These are phyloP conservation scores for Dione vanillae DNA, from an alignment of 2,888 invertebrate genomes.

Conservation along the genomic window DNA sequence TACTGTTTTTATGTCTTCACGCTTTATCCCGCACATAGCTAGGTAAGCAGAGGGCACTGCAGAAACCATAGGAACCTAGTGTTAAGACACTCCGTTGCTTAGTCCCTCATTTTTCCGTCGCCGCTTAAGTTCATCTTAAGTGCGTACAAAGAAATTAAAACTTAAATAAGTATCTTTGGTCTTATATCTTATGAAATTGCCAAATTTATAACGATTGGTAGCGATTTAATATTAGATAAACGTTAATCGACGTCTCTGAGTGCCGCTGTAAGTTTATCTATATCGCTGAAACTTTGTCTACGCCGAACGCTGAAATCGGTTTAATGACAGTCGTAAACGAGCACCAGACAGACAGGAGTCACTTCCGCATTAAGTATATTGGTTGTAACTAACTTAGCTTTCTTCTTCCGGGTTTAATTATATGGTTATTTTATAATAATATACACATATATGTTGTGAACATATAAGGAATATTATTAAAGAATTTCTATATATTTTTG, in stretches of 20 bases:
- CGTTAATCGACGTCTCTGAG: slow-evolving; percentile 1
- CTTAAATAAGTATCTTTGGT: not conserved
- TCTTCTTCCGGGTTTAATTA: slow-evolving; percentile 3
- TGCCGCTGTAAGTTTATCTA: slow-evolving; percentile 7
- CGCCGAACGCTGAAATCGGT: not conserved
- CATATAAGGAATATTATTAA: no score
- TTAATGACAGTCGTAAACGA: slow-evolving; percentile 14
- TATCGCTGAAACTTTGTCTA: slow-evolving; percentile 14
- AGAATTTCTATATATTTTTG: no score
- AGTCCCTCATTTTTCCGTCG: no score
- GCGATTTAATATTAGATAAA: not conserved
- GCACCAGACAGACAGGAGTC: slow-evolving; percentile 20
- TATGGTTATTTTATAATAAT: not conserved
- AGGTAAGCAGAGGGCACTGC: no score
- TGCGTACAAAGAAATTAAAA: no score
- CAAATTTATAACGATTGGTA: not conserved
- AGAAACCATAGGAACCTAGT: no score
- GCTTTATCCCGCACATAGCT: no score
- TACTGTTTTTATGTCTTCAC: no score
- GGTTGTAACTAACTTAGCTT: not conserved
- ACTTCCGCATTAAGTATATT: slow-evolving; percentile 12
- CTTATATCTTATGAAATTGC: not conserved
- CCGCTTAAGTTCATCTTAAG: no score
- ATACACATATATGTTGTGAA: not conserved
- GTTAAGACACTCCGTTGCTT: no score